Base-by-base conservation (phyloP, 2,113 vertebrate species). In the Strigops habroptila region DNA sequence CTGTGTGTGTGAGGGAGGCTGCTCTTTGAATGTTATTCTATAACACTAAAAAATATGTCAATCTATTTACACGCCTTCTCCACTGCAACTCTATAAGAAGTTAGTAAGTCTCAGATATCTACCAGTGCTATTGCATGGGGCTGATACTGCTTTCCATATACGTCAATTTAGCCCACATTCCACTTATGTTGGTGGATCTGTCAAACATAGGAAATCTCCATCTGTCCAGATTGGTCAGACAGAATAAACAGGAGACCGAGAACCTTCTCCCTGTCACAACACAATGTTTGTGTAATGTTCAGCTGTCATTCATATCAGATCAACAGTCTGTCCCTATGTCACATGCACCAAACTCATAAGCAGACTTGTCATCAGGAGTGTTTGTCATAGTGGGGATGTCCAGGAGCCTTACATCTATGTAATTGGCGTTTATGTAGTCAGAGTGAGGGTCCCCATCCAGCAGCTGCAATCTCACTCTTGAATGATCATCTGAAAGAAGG, bases 341-440 rank as follows among this genome's bases (percentile, higher is more conserved):
- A 65, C 41, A 76, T 81, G 74, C 76, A 57, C 64, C 19, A 28
- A 18, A 33, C 11, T 28, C 85, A 4, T 3, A 4, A 84, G 69
- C 73, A 68, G 82, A 6, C 4, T 37, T 91, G 82, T 75, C 78
- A 89, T 46, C 62, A 19, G 83, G 65, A 16, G 41, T 0, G 46
- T 88, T 49, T 77, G 91, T 43, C 93, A 88, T 3, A 12, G 39
- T 2, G n/a, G 86, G 70, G 14, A 35, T 8, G 75, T 64, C 80
- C 76, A 5, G 31, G 39, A 74, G 64, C 97, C 99, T 99, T 96
- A 99, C 99, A 1, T 99, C 99, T 9, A 99, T 99, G 82, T 99
- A 99, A 95, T 99, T 99, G 97, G 99, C 99, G n/a, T 99, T 99
- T 96, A 99, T 99, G 96, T 99, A 99, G 98, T 99, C 99, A 0